Evolutionary conservation across 2,113 vertebrate species (phyloP), one percentile per base, ranked within the genome.

Genomic region (Leptocoma aspasia): DNA sequence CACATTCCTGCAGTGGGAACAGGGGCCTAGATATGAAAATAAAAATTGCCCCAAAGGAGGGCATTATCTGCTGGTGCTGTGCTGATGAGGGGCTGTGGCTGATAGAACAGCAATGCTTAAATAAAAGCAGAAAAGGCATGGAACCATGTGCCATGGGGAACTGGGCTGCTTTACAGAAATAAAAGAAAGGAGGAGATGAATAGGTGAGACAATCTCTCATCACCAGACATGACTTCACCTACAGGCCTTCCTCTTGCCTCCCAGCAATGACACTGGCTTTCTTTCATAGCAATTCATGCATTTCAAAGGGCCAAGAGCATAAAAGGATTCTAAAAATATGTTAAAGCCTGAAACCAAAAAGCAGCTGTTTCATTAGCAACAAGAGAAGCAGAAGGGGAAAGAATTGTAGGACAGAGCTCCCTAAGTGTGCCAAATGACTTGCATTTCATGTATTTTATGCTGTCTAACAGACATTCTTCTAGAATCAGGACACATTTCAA

Each of bases 291-390:
- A 54, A 68, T 69, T 91, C 82, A 54, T 91, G 59, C 59, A 90
- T 91, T 97, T 95, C 94, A 94, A 95, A 94, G 91, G 66, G 63
- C 94, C 91, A 92, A 26, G 2, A 82, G 90, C 75, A 95, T 92
- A 80, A 96, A 95, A 87, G 82, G 53, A 82, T 60, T 59, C 90
- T 95, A 93, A 96, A 96, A 94, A 96, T 95, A 94, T 63, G 63
- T 84, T 84, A 79, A 81, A 92, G 81, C 94, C 96, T 83, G 82
- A 94, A 95, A 93, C 54, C 64, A 65, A 94, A 91, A 75, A 83
- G 87, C 92, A 91, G 75, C 84, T 95, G 59, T 86, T 97, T 95
- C 71, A 88, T 86, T 92, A 95, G 81, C 90, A 85, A 80, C 28
- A n/a, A 49, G 45, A 94, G 78, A 77, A 80, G 78, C 23, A 69